phyloP scores from a whole-genome alignment of 2,888 invertebrate species.

The Acleris laterana region DNA sequence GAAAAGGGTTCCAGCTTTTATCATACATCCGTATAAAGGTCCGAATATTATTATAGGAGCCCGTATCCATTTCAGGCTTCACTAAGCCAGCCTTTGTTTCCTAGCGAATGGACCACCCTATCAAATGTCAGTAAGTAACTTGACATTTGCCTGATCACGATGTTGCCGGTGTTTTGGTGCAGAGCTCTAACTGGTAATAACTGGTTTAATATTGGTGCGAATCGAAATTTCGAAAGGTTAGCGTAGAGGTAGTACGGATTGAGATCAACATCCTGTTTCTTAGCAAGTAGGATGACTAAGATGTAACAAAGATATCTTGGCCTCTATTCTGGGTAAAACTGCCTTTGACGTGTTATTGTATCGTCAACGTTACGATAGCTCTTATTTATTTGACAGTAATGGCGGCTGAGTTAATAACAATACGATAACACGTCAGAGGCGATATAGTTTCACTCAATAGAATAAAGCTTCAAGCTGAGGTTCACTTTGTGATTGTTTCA shows the following conservation, averaged over 20 bases:
- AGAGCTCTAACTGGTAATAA: slow-evolving; percentile 52
- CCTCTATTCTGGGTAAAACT: too few relatives aligned
- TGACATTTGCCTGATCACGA: slow-evolving; percentile 72
- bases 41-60: slow-evolving; percentile 7
- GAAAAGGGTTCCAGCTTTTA: slow-evolving; percentile 19
- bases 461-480: too few relatives aligned
- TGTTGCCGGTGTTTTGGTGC: slow-evolving; percentile 45
- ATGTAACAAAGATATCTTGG: too few relatives aligned
- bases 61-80: slow-evolving; percentile 15
- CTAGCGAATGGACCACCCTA: slow-evolving; percentile 48
- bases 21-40: slow-evolving; percentile 12
- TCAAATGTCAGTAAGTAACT: slow-evolving; percentile 66
- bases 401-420: too few relatives aligned
- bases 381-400: too few relatives aligned
- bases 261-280: too few relatives aligned
- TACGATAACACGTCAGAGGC: too few relatives aligned
- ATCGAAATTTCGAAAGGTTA: slow-evolving; percentile 38
- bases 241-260: not conserved
- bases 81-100: slow-evolving; percentile 37
- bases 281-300: too few relatives aligned
- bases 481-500: too few relatives aligned
- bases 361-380: too few relatives aligned
- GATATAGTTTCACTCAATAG: too few relatives aligned
- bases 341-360: too few relatives aligned
- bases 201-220: slow-evolving; percentile 47